Percentiles rank a stretch among this genome's conserved stretches.
phyloP scores from a whole-genome alignment of 1,140 invertebrate genomes.

The Zophobas atratus region DNA sequence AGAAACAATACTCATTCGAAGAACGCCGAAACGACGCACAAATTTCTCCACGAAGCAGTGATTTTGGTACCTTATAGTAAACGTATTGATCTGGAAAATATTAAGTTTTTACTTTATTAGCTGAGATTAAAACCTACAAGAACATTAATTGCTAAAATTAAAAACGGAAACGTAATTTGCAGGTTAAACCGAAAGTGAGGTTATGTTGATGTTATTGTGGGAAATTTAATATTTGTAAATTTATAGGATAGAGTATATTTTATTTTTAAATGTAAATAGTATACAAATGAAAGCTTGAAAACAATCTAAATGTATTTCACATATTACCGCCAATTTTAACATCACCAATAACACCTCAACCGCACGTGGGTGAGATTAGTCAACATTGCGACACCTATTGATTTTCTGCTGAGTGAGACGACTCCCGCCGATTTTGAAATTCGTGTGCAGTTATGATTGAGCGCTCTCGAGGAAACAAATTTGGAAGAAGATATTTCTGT shows the following conservation, averaged over 20 bases:
- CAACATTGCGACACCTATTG: conserved; percentile 2
- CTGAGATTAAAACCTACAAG: not conserved
- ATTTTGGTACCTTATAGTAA: not conserved
- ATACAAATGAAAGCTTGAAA: not conserved
- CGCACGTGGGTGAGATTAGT: not conserved
- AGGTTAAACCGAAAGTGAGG: conserved; percentile 9
- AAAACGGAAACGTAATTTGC: not conserved
- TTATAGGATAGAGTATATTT: not conserved
- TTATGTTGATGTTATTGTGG: conserved; percentile 4
- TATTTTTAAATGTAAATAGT: not conserved
- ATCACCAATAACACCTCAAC: conserved; percentile 14
- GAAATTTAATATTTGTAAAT: not conserved
- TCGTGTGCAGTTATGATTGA: not conserved
- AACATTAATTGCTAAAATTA: conserved; percentile 2
- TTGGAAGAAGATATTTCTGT: too few relatives aligned
- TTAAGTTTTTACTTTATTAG: not conserved
- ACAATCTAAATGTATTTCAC: conserved; percentile 12
- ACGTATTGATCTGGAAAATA: conserved; percentile 6
- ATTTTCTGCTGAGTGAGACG: not conserved
- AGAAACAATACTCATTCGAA: not conserved
- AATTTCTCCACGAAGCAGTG: not conserved
- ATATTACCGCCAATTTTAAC: conserved; percentile 10
- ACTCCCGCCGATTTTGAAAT: not conserved
- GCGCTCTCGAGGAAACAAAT: too few relatives aligned
- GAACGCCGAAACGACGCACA: not conserved